Evolutionary conservation across 2,888 invertebrate genomes (phyloP).

Genomic region (Panzeria rudis): DNA sequence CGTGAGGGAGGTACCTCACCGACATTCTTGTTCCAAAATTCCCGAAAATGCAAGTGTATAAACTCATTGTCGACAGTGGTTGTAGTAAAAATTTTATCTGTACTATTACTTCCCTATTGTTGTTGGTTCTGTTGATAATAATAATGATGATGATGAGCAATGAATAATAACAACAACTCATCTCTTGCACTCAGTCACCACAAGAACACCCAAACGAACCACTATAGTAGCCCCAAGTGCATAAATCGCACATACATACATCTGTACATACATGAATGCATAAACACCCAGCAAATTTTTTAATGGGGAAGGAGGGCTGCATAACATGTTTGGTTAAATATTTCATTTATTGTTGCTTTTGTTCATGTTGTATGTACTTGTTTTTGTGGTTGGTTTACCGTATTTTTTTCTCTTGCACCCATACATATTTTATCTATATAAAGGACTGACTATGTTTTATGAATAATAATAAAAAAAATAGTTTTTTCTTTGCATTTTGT

Average conservation of each 20-base stretch:
- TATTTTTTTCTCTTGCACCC: conserved; percentile 31
- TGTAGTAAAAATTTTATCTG: too few species aligned
- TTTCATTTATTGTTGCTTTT: conserved; percentile 30
- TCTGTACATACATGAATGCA: not conserved
- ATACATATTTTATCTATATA: not conserved
- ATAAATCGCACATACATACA: not conserved
- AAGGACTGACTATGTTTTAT: conserved; percentile 11
- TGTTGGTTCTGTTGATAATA: not conserved
- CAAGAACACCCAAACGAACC: conserved; percentile 1
- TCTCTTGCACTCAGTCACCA: not conserved
- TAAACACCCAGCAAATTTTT: not conserved
- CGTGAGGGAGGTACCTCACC: too few species aligned
- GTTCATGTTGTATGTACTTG: conserved; percentile 29
- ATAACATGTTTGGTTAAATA: conserved; percentile 48
- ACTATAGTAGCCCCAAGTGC: conserved; percentile 8
- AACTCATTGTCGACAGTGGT: too few species aligned
- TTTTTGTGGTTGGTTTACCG: conserved; percentile 26
- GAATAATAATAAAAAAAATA: conserved; percentile 6
- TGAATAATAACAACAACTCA: conserved; percentile 27
- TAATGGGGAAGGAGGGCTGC: conserved; percentile 19
- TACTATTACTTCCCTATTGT: not conserved
- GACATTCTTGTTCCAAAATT: too few species aligned
- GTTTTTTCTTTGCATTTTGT: not conserved
- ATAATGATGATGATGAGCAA: conserved; percentile 38
- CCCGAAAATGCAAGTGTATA: too few species aligned